Conservation (phyloP, 2,797 vertebrate genomes). For the Chloroceryle amazona region DNA sequence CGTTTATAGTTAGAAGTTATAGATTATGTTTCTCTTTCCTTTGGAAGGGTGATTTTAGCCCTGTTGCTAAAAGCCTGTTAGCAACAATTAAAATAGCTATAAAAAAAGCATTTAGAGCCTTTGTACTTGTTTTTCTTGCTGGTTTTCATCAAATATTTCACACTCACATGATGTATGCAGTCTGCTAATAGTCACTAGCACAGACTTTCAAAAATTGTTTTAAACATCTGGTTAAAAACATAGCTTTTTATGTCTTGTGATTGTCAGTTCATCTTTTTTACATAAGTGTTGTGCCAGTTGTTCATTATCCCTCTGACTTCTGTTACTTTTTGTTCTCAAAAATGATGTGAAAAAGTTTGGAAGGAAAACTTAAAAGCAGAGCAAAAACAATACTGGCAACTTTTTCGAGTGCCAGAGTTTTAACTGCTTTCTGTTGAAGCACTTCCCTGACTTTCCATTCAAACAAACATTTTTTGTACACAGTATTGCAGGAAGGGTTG, state of each 20-base stretch:
- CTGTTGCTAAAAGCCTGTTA: not conserved
- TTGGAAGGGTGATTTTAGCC: not conserved
- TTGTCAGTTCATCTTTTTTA: not conserved
- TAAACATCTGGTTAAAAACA: constrained; percentile 5
- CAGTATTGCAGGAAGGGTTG: not conserved
- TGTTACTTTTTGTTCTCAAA: not conserved
- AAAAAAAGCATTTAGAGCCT: not conserved
- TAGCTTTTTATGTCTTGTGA: not conserved
- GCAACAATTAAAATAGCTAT: constrained; percentile 33
- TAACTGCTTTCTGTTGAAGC: not conserved
- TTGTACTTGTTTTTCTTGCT: constrained; percentile 5
- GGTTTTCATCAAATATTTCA: constrained; percentile 14
- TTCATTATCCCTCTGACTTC: not conserved
- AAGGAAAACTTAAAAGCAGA: not conserved
- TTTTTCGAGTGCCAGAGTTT: not conserved
- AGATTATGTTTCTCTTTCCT: not conserved
- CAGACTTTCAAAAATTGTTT: not conserved
- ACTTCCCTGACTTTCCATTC: not conserved
- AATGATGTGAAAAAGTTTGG: not conserved
- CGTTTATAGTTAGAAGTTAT: not conserved
- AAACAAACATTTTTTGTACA: not conserved
- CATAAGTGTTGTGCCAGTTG: not conserved
- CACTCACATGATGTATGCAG: not conserved
- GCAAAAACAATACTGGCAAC: not conserved
- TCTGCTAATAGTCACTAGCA: not conserved